Evolutionary conservation across 2,797 vertebrate genomes (phyloP), one percentile per base, ranked within the genome.

Genomic region (Momotus momota): DNA sequence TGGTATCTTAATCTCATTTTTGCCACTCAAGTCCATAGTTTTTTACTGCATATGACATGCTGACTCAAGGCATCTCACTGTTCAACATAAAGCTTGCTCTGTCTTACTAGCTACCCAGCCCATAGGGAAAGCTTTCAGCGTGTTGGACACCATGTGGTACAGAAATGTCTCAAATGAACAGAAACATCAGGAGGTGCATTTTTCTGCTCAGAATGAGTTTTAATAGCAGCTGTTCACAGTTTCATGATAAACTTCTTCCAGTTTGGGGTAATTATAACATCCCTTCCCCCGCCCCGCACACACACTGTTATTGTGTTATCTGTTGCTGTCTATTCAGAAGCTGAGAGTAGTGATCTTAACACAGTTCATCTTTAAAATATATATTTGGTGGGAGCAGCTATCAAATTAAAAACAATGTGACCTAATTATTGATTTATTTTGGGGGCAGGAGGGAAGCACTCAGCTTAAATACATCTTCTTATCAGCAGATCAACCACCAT

Each of bases 101-200:
- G 85, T 93, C 64, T 91, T 79, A 31, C 10, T 66, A 79, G 60
- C 77, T 74, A 40, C 3, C 0, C 64, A 81, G 85, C 70, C 93
- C 71, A 79, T 14, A 57, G 91, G 64, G 78, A 86, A 79, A 72
- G 73, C 62, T 72, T 75, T 88, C 87, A 66, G 85, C 0, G 0
- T 77, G 93, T 88, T 96, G 85, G 93, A 93, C 91, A 78, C 71
- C 95, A 92, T 90, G 96, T 81, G 92, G 94, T 71, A 95, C 78
- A 94, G 92, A 92, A 97, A 95, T 70, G 91, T 67, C 85, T 87
- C 23, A 1, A 95, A 83, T 71, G 91, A 94, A 45, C 94, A 93
- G 66, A 91, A 96, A 73, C 94, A 95, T 86, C 95, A 96, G 94
- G 94, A 95, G 86, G 88, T 73, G 48, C 92, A 95, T 96, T 96